Base-by-base conservation (phyloP, 64 coral and sea anemone genomes). In the Exaiptasia diaphana region DNA sequence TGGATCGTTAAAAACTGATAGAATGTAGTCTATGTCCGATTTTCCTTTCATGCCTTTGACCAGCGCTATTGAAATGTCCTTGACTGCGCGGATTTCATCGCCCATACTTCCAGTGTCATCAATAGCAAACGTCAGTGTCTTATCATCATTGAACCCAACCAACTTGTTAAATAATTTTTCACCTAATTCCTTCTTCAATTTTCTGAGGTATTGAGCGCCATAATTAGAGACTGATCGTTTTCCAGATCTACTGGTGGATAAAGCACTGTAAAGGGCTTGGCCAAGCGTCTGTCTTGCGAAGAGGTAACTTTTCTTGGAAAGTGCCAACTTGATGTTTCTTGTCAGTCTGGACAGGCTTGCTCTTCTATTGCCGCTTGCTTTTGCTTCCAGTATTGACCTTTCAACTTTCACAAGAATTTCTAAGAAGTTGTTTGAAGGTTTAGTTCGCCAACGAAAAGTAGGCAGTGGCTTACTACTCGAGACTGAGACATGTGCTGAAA, bases 371-470 rank as follows among this genome's bases (percentile, higher is more conserved):
- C 74, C 64, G 12, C 71, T 38, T 13, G 82, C 74, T 38, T 83
- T 61, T 11, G 89, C 89, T 33, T 78, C 81, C 25, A 71, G 83
- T 0, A 91, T 64, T 0, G 82, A 60, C 15, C 71, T 85, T 20
- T 91, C 89, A 63, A 91, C 76, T 50, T 91, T 65, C 68, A 52
- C 81, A 11, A 91, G 34, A 0, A 80, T 82, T 10, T 85, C 74
- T 18, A 91, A 39, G 38, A 91, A 91, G 26, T 74, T 91, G 64
- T 91, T 91, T 6, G 89, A 91, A 11, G 89, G 89, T 25, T 80
- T 64, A 10, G 56, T 40, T 14, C 69, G 81, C 21, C 57, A 41
- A 32, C 53, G 35, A 27, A 24, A 20, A 13, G 78, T 27, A n/a
- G 36, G 26, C 12, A 24, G 27, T 58, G 27, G 46, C 41, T 68